phyloP scores from a whole-genome alignment of 2,797 vertebrate species.

The Pipistrellus pygmaeus region DNA sequence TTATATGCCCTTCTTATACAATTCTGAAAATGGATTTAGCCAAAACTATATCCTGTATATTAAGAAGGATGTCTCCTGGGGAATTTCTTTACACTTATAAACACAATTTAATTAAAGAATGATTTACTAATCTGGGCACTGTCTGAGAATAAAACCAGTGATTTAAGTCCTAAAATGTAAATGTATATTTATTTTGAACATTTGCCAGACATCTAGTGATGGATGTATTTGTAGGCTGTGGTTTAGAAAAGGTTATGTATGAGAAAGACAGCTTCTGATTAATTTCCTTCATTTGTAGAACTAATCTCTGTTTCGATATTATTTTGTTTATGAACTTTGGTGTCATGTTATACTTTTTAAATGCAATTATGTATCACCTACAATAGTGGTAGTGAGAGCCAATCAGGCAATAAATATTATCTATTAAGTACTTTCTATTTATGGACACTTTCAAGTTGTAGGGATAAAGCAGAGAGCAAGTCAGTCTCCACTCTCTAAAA shows the following conservation, averaged over 20 bases:
- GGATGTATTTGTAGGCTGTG: background rate
- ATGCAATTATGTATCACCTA: background rate
- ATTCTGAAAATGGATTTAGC: background rate
- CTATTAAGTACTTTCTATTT: background rate
- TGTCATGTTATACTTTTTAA: background rate
- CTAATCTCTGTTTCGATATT: background rate
- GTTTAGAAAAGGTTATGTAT: background rate
- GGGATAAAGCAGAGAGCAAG: background rate
- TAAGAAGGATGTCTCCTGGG: background rate
- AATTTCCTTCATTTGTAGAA: slow-evolving; percentile 49
- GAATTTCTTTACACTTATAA: background rate
- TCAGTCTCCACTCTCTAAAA: background rate
- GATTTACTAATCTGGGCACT: background rate
- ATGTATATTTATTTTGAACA: background rate
- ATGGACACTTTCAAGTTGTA: background rate
- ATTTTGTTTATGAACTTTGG: slow-evolving; percentile 18
- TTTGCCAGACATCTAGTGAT: background rate
- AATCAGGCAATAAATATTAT: background rate
- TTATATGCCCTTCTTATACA: background rate
- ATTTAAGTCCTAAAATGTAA: slow-evolving; percentile 1
- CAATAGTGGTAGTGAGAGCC: background rate
- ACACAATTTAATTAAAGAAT: background rate
- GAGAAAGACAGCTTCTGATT: background rate
- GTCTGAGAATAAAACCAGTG: background rate
- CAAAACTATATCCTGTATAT: background rate